A percentile compares a stretch with the other conserved stretches of the same genome.
Conservation (phyloP, 23 tunicate species). For the Trididemnum clinides region DNA sequence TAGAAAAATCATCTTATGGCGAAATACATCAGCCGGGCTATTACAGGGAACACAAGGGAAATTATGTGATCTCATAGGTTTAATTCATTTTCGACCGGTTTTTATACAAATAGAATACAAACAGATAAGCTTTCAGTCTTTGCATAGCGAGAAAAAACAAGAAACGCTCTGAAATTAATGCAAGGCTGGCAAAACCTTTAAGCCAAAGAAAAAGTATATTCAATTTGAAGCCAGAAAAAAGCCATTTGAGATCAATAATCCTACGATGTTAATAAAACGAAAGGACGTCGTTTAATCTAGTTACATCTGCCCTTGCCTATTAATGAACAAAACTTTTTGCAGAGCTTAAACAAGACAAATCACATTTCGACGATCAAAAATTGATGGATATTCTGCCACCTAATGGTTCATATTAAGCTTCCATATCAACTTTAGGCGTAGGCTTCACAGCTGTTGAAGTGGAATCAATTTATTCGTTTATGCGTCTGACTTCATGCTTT, state of each 20-base stretch:
- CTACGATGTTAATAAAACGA: conserved; percentile 36
- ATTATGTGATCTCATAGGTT: background rate
- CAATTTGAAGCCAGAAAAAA: background rate
- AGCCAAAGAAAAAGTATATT: conserved; percentile 21
- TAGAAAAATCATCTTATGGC: no score
- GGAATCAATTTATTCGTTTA: no score
- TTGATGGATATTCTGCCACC: no score
- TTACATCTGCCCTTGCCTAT: conserved; percentile 66
- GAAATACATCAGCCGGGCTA: no score
- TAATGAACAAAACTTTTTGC: conserved; percentile 51
- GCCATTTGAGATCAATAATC: conserved; percentile 52
- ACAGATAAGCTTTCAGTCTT: no score
- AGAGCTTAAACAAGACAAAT: no score
- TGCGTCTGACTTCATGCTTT: no score
- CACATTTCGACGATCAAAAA: no score
- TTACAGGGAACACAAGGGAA: conserved; percentile 19
- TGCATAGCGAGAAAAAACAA: background rate
- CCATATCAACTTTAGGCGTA: no score
- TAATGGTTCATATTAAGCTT: no score
- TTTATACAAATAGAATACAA: background rate
- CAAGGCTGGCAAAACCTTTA: background rate
- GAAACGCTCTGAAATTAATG: background rate
- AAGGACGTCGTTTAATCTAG: conserved; percentile 45
- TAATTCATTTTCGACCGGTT: background rate
- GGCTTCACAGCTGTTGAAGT: no score